Evolutionary conservation across 2,888 invertebrate species (phyloP).

Genomic region (Epirrhoe tristata): DNA sequence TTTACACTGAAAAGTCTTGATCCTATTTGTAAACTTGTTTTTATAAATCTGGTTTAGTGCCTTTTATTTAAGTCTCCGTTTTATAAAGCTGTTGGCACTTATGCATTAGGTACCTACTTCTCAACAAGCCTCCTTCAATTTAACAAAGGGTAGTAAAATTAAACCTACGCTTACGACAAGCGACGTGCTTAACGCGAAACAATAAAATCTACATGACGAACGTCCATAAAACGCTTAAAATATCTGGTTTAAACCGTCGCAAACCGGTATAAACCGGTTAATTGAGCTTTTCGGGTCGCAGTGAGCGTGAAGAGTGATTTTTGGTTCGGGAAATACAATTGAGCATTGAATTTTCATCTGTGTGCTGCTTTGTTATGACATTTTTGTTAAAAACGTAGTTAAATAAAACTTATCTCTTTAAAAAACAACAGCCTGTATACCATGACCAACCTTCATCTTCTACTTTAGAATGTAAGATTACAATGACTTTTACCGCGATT

Average conservation of each 20-base stretch:
- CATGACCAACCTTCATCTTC: no score
- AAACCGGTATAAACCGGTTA: conserved; percentile 46
- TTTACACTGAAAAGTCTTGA: no score
- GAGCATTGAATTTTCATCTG: conserved; percentile 14
- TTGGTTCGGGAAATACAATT: conserved; percentile 23
- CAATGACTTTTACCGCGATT: no score
- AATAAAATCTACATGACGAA: conserved; percentile 43
- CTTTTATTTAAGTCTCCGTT: background rate
- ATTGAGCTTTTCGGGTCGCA: conserved; percentile 45
- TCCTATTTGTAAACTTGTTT: no score
- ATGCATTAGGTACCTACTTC: conserved; percentile 4
- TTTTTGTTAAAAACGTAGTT: background rate
- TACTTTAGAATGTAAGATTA: background rate
- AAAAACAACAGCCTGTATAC: no score
- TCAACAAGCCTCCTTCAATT: conserved; percentile 22
- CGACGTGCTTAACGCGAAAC: conserved; percentile 40
- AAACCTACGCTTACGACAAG: conserved; percentile 40
- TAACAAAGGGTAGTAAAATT: conserved; percentile 38
- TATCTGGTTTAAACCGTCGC: conserved; percentile 43
- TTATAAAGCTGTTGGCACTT: background rate
- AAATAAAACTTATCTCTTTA: background rate
- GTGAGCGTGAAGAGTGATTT: conserved; percentile 33
- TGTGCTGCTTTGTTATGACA: background rate
- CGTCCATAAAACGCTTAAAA: conserved; percentile 52
- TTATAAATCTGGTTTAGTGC: no score